Conservation (phyloP, 2,113 vertebrate genomes). For the Condylura cristata region DNA sequence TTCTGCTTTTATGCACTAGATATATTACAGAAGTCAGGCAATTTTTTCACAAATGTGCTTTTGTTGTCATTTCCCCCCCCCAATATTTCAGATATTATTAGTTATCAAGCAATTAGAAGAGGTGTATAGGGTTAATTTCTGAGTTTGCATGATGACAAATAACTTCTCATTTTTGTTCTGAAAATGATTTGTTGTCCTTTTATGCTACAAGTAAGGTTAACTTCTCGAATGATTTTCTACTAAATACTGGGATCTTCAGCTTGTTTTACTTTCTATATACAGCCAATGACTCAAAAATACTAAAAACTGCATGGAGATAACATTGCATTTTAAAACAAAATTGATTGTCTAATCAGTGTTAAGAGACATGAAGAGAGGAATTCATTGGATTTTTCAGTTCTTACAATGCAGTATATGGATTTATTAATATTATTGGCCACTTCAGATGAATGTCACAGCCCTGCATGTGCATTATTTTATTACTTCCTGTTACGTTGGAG, state of each 20-base stretch:
- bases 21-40: neutral
- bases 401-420: neutral
- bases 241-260: neutral
- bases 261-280: neutral
- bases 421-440: conserved; percentile 25
- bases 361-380: conserved; percentile 34
- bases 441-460: neutral
- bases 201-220: neutral
- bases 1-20: neutral
- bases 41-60: neutral
- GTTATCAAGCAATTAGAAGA: neutral
- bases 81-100: neutral
- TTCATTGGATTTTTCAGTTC: conserved; percentile 28
- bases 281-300: neutral
- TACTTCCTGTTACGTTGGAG: neutral
- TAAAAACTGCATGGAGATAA: neutral
- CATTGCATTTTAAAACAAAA: conserved; percentile 34
- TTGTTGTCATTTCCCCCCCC: neutral
- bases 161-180: neutral
- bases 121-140: neutral
- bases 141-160: neutral
- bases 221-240: neutral
- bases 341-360: conserved; percentile 53
- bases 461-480: neutral
- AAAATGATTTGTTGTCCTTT: neutral